Evolutionary conservation across 2,888 invertebrate genomes (phyloP).

Genomic region (Vesta saturnalis): DNA sequence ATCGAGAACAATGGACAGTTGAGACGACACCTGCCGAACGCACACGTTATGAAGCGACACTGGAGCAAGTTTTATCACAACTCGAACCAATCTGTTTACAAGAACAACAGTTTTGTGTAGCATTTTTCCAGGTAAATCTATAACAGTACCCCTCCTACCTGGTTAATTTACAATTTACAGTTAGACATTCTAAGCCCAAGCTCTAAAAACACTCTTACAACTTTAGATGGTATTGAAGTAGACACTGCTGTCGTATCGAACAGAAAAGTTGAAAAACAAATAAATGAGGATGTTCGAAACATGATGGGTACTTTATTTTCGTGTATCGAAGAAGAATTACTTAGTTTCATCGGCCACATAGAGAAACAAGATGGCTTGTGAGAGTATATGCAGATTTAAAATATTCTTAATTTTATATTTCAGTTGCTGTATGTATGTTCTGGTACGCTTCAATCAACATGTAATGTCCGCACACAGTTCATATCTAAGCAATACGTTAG

Average conservation of each 20-base stretch:
- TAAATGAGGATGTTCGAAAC: constrained; percentile 81
- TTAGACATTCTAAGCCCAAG: constrained; percentile 66
- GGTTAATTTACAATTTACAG: constrained; percentile 72
- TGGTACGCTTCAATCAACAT: constrained; percentile 92
- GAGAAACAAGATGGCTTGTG: constrained; percentile 92
- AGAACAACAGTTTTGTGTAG: constrained; percentile 94
- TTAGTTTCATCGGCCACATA: constrained; percentile 84
- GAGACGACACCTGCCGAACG: constrained; percentile 71
- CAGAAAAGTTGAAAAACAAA: constrained; percentile 74
- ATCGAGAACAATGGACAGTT: constrained; percentile 71
- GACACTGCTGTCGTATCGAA: constrained; percentile 54
- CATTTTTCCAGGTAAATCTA: constrained; percentile 80
- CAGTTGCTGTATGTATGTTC: constrained; percentile 93
- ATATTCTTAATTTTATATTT: constrained; percentile 42
- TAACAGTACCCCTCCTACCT: too few relatives aligned
- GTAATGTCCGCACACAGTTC: constrained; percentile 92
- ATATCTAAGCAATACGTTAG: constrained; percentile 88
- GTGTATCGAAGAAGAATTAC: constrained; percentile 85
- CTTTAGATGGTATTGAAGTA: constrained; percentile 63
- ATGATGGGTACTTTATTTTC: constrained; percentile 93
- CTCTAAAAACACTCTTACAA: constrained; percentile 67
- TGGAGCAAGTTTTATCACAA: constrained; percentile 88
- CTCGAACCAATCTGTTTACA: constrained; percentile 91
- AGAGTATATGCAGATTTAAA: constrained; percentile 61
- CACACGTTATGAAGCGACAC: constrained; percentile 71